Base-by-base conservation (phyloP, 2,797 vertebrate genomes). In the Micrastur ruficollis region DNA sequence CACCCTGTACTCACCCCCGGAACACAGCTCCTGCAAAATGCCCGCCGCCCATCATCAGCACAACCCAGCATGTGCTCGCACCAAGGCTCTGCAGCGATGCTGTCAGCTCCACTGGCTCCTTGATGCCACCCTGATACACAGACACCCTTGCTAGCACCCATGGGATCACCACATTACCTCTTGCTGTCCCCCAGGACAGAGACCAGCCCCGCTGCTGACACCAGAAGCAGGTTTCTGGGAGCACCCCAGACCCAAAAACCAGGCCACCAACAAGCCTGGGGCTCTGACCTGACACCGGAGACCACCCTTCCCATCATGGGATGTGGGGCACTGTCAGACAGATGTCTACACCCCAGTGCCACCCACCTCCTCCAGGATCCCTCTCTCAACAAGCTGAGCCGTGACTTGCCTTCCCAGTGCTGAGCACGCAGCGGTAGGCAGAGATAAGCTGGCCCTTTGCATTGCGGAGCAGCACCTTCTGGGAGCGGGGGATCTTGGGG, bases 1-100 rank as follows among this genome's bases (percentile, higher is more conserved):
- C 2, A 23, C n/a, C 21, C 36, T 8, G 20, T 53, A 97, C 98
- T 98, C 87, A 99, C 99, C 99, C 99, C 86, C 96, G 98, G 97
- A 99, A 99, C 56, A 99, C 97, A 5, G 99, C 99, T 92, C 99
- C 99, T 63, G 99, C 99, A 40, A 99, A 99, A 97, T 99, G 99
- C 26, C 99, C 99, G 0, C 99, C 99, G 2, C 99, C 99, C 34
- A 99, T 99, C 99, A 99, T 99, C 80, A 99, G 98, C 81, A 99
- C 97, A 78, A 99, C 98, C 97, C 98, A 99, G 73, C 97, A 84
- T 0, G 98, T 98, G 91, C 84, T 97, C 10, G 92, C 97, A 47
- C 90, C 96, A 31, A 99, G 90, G 55, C 93, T 97, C 95, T 96
- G 98, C 72, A 99, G 97, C 19, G 97, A 98, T 0, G 97, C 94